A percentile compares a stretch with the other conserved stretches of the same genome.
Conservation (phyloP, 2,888 invertebrate species). For the Parnassius orleans region DNA sequence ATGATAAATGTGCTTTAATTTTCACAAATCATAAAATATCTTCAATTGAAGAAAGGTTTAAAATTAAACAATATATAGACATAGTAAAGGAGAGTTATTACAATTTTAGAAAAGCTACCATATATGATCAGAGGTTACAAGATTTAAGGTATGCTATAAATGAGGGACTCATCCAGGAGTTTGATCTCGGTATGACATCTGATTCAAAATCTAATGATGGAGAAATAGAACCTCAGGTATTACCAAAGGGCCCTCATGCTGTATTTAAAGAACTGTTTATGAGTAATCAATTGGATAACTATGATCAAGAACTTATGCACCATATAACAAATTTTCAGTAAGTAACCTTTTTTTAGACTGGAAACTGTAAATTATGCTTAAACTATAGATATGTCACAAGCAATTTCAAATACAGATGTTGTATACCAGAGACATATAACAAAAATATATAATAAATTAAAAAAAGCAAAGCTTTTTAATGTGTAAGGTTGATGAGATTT, state of each 20-base stretch:
- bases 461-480: too few relatives aligned
- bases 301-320: slow-evolving; percentile 67
- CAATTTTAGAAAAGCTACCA: slow-evolving; percentile 70
- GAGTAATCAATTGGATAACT: slow-evolving; percentile 65
- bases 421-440: too few relatives aligned
- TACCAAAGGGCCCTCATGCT: slow-evolving; percentile 68
- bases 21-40: slow-evolving; percentile 61
- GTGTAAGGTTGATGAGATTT: too few relatives aligned
- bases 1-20: slow-evolving; percentile 71
- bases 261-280: slow-evolving; percentile 68
- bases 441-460: too few relatives aligned
- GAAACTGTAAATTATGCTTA: too few relatives aligned
- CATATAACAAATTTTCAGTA: slow-evolving; percentile 68
- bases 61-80: slow-evolving; percentile 60
- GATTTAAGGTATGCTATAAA: slow-evolving; percentile 73
- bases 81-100: slow-evolving; percentile 74
- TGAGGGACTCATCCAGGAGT: slow-evolving; percentile 70
- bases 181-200: slow-evolving; percentile 45
- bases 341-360: slow-evolving; percentile 40
- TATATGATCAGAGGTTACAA: slow-evolving; percentile 70
- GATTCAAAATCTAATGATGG: slow-evolving; percentile 32
- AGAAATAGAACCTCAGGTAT: slow-evolving; percentile 30
- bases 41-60: slow-evolving; percentile 55
- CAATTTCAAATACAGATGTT: too few relatives aligned
- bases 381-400: too few relatives aligned